A percentile compares a stretch with the other conserved stretches of the same genome.
phyloP scores from a whole-genome alignment of 2,113 vertebrate species.

The Dasyprocta punctata region DNA sequence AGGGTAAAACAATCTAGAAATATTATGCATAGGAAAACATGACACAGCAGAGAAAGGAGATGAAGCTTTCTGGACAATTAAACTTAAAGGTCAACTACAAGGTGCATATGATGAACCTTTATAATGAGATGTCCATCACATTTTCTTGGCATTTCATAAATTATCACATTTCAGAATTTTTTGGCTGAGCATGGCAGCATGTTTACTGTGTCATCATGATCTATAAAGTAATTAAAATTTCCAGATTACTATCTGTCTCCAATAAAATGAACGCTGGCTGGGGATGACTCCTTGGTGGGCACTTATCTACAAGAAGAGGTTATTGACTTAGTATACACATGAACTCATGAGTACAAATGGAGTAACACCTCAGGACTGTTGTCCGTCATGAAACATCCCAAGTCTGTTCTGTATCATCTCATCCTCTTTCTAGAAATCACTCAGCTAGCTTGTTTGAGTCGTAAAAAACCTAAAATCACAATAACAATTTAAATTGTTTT shows the following conservation, averaged over 20 bases:
- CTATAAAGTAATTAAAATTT: neutral
- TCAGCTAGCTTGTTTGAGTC: neutral
- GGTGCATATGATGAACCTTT: neutral
- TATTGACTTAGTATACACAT: neutral
- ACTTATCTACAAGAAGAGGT: neutral
- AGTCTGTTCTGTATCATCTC: neutral
- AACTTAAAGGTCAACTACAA: neutral
- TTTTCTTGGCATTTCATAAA: slow-evolving; percentile 16
- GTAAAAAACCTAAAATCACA: neutral
- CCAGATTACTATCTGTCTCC: neutral
- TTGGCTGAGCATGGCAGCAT: neutral
- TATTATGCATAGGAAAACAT: neutral
- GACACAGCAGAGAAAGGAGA: neutral
- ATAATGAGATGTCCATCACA: neutral
- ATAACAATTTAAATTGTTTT: neutral
- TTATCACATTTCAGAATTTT: neutral
- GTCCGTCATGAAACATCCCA: neutral
- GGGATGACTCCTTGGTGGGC: neutral
- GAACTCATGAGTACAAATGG: neutral
- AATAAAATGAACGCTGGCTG: neutral
- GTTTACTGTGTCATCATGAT: neutral
- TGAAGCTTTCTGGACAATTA: neutral
- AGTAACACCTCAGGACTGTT: neutral
- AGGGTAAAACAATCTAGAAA: neutral
- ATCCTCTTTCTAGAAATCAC: neutral